Conservation (phyloP, 2,113 vertebrate genomes). For the Lathamus discolor region DNA sequence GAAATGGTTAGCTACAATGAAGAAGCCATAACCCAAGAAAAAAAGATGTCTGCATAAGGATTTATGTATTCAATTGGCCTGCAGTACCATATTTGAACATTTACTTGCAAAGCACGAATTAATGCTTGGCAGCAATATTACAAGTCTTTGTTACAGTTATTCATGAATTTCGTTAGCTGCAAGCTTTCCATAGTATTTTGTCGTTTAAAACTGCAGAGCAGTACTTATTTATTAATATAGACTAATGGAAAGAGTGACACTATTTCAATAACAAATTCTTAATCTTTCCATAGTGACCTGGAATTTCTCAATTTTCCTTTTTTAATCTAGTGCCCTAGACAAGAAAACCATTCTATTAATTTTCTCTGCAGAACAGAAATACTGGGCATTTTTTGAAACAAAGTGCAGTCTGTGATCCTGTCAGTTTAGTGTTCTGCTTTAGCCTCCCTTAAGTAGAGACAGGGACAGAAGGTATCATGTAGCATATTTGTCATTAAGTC, state of each 20-base stretch:
- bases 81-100: background rate
- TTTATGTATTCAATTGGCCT: constrained; percentile 1
- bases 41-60: background rate
- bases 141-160: background rate
- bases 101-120: background rate
- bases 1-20: background rate
- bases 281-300: background rate
- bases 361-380: background rate
- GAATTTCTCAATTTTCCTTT: background rate
- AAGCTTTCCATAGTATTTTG: background rate
- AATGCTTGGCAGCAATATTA: background rate
- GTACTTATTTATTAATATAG: background rate
- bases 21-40: background rate
- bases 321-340: background rate
- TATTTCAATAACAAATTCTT: background rate
- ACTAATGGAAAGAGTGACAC: background rate
- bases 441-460: background rate
- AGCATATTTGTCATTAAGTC: background rate
- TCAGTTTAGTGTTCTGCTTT: background rate
- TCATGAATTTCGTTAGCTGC: constrained; percentile 14
- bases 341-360: background rate
- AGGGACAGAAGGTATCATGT: background rate
- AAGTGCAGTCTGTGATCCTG: background rate
- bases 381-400: background rate
- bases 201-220: background rate